Evolutionary conservation across 53 echinoderm and acorn worm genomes (phyloP).

Genomic region (Hippasteria phrygiana): DNA sequence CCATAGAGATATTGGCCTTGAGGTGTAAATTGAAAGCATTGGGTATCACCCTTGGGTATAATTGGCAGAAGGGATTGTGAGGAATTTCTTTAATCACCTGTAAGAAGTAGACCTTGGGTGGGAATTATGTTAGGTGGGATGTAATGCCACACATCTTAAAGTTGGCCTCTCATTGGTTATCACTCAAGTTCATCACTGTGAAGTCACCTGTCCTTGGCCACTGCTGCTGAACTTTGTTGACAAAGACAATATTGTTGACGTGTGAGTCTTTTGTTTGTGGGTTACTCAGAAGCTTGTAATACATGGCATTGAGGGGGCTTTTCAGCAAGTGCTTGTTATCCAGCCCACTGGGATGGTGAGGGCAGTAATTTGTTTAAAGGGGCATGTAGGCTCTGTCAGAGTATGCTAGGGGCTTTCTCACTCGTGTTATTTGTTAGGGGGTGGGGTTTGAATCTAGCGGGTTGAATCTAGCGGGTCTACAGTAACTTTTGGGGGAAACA

Average conservation of each 20-base stretch:
- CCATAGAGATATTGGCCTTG: not conserved
- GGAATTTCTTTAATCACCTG: constrained; percentile 4
- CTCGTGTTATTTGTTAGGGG: no score
- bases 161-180: not conserved
- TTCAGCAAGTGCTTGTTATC: not conserved
- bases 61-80: not conserved
- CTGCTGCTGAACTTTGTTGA: not conserved
- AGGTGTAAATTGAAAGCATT: not conserved
- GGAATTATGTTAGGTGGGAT: not conserved
- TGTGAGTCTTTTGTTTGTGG: not conserved
- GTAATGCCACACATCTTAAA: constrained; percentile 1
- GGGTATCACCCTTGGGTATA: not conserved
- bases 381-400: not conserved
- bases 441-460: no score
- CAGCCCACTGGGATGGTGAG: not conserved
- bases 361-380: not conserved
- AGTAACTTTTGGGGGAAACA: no score
- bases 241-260: not conserved
- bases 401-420: no score
- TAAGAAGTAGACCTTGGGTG: constrained; percentile 5
- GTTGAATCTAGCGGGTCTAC: no score
- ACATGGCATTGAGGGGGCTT: not conserved
- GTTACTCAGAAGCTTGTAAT: not conserved
- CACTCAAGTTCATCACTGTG: constrained; percentile 12
- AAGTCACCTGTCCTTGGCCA: not conserved